Evolutionary conservation across 2,888 invertebrate species (phyloP), one percentile per base, ranked within the genome.

Genomic region (Archaeoteleia sp.): DNA sequence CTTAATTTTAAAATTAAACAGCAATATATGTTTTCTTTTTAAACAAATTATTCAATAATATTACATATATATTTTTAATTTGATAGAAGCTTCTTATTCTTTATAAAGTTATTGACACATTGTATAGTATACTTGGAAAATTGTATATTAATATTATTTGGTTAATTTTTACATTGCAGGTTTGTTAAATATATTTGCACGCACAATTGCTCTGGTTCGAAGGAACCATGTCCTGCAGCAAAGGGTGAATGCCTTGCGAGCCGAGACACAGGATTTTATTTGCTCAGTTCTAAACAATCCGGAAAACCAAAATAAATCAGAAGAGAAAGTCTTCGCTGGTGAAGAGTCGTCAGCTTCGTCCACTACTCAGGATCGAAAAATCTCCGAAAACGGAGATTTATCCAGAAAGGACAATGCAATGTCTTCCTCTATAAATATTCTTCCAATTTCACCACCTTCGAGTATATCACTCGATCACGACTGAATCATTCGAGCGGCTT

Each of bases 171-270:
- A 15, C 17, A 17, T 29, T 37, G 8, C 51, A 82, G 82, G 75
- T 65, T 74, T 82, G 1, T 39, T 81, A 12, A 76, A 74, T 34
- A 79, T 82, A 15, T 71, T 81, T 0, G 61, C 75, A 1, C 76
- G 82, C 20, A 82, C 82, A 2, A 72, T 82, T 46, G 76, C 75
- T 9, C 70, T 82, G 7, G 71, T 79, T 4, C 74, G 75, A 14
- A 73, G 81, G 8, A 82, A 82, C 53, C 73, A 78, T 32, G 72
- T 81, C 15, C 73, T 82, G 9, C 81, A 82, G 42, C 74, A 75
- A 37, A 74, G 73, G n/a, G 74, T 82, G 1, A 73, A 81, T 17
- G 80, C 81, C 0, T 49, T 82, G 27, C 74, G 74, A 10, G 70
- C 67, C 7, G 81, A 82, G 49, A 82, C 80, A 0, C 75, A 74